Base-by-base conservation (phyloP, 2,797 vertebrate genomes). In the Dromococcyx pavoninus region DNA sequence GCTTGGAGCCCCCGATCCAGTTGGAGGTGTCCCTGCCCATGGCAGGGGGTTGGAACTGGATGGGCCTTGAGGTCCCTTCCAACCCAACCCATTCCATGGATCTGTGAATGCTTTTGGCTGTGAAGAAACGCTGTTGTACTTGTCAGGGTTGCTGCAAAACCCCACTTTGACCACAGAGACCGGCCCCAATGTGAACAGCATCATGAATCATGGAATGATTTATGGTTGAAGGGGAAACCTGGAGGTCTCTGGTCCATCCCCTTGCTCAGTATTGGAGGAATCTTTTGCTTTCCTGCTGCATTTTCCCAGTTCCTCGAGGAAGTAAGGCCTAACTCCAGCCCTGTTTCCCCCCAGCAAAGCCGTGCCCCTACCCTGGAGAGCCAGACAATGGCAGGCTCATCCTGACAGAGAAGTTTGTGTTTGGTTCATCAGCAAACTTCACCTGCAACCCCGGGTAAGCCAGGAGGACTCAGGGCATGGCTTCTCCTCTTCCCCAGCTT, bases 361-460 rank as follows among this genome's bases (percentile, higher is more conserved):
- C 0, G 2, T 96, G 96, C 37, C 0, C 0, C 24, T 37, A 17
- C 64, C 96, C 96, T 2, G 84, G 86, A 13, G 93, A 95, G 17
- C 95, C 48, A 0, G 14, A 3, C 24, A 56, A 96, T 0, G 96
- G 96, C 77, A 70, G 71, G 18, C 39, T 88, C 10, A 0, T 69
- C 41, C 3, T 46, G 1, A 1, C 7, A 3, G 79, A 1, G 5
- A 1, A 2, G 0, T 19, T 88, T 15, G 0, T 0, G 1, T 70
- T 96, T 5, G 96, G 95, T 6, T 80, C 94, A 13, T 1, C 33
- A 1, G 88, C 44, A 15, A 92, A n/a, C 73, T 96, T 94, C 91
- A 86, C 37, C 96, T 97, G 96, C 69, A 32, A 93, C 37, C 3
- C 46, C 0, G 96, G 96, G 96, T 97, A 88, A 97, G 96, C 41